These are phyloP conservation scores for Sicus ferrugineus DNA, from an alignment of 2,888 invertebrate genomes.

Conservation along the genomic window DNA sequence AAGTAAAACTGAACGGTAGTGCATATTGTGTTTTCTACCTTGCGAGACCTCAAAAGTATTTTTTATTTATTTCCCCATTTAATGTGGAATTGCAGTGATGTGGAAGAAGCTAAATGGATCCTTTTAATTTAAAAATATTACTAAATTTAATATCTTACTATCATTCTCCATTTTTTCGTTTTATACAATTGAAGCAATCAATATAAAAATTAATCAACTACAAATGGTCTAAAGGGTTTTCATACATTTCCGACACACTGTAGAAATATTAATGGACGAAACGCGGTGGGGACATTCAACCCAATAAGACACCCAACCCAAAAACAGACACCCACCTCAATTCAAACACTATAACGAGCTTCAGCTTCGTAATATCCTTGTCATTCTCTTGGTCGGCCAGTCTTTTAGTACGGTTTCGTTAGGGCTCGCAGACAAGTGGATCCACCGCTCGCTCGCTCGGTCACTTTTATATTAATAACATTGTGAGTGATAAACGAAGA, in stretches of 20 bases:
- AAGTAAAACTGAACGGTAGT: too few species aligned
- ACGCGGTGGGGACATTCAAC: not conserved
- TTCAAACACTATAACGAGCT: not conserved
- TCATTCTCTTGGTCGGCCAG: slow-evolving; percentile 4
- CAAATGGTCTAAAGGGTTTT: not conserved
- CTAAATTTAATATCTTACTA: too few species aligned
- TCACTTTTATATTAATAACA: slow-evolving; percentile 19
- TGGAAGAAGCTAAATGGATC: too few species aligned
- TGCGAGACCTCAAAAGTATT: too few species aligned
- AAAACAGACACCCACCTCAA: not conserved
- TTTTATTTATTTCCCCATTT: too few species aligned
- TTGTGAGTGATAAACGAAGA: slow-evolving; percentile 16
- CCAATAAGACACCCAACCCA: not conserved
- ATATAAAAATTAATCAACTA: too few species aligned
- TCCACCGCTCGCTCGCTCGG: not conserved
- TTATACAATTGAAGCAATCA: too few species aligned
- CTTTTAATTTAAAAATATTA: too few species aligned
- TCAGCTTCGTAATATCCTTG: not conserved
- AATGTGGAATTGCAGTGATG: too few species aligned
- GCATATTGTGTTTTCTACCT: too few species aligned
- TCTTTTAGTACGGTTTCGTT: slow-evolving; percentile 20
- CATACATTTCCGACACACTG: not conserved
- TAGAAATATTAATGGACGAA: not conserved
- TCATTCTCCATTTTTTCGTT: too few species aligned
- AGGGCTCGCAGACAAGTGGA: slow-evolving; percentile 9